phyloP scores from a whole-genome alignment of 2,113 vertebrate species.

The Carassius auratus region DNA sequence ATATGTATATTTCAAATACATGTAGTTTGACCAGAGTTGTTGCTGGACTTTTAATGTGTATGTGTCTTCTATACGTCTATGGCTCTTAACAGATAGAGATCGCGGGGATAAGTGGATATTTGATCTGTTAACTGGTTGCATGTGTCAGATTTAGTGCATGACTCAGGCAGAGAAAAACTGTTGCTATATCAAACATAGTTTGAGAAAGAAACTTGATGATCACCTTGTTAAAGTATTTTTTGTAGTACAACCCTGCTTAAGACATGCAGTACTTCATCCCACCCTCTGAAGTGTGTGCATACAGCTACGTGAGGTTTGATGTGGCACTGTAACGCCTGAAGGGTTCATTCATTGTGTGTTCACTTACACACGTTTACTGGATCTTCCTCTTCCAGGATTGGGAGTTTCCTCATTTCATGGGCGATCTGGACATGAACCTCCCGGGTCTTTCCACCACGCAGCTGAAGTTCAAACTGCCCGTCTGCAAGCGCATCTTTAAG shows the following conservation, averaged over 20 bases:
- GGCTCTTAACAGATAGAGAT: too few species aligned
- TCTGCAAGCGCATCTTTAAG: constrained; percentile 91
- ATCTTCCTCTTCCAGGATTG: constrained; percentile 83
- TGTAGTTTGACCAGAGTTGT: too few species aligned
- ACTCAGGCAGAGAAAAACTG: too few species aligned
- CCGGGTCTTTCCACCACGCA: constrained; percentile 92
- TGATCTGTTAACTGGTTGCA: too few species aligned
- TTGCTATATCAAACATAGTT: too few species aligned
- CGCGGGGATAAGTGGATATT: too few species aligned
- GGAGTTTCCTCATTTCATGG: constrained; percentile 99
- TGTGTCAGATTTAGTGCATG: too few species aligned
- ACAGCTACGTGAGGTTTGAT: neutral
- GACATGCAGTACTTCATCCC: neutral
- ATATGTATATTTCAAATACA: too few species aligned
- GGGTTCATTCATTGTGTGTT: neutral
- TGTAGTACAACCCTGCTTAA: neutral
- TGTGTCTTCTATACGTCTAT: too few species aligned
- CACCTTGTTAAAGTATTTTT: too few species aligned
- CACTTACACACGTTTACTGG: neutral
- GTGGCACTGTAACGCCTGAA: neutral
- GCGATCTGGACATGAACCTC: constrained; percentile 94
- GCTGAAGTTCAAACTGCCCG: constrained; percentile 90
- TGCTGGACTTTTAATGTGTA: too few species aligned
- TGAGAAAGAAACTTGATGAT: too few species aligned
- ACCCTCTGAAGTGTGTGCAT: neutral